Conservation (phyloP, 2,888 invertebrate species). For the Drosophila demipolita region DNA sequence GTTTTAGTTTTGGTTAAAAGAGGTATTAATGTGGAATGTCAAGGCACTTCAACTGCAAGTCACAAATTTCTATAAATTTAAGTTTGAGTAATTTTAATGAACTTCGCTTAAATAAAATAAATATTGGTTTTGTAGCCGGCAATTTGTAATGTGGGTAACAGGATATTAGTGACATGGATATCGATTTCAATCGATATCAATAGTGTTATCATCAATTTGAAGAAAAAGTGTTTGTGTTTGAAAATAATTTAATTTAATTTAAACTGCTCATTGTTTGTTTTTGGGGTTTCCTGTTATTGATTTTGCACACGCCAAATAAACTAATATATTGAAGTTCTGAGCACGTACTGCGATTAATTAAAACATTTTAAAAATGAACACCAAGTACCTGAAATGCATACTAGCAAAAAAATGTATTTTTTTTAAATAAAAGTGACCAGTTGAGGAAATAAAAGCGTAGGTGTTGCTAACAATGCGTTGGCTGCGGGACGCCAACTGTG, state of each 20-base stretch:
- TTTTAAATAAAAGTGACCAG: not conserved
- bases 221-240: too few species aligned
- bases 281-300: too few species aligned
- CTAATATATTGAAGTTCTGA: not conserved
- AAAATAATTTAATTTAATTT: not conserved
- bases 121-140: not conserved
- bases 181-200: not conserved
- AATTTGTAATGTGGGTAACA: not conserved
- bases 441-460: not conserved
- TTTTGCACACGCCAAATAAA: too few species aligned
- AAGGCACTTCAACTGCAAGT: not conserved
- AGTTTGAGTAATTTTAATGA: too few species aligned
- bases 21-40: not conserved
- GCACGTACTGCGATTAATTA: slow-evolving; percentile 11
- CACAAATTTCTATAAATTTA: not conserved
- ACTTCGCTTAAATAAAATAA: not conserved
- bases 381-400: not conserved
- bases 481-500: slow-evolving; percentile 22
- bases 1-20: not conserved
- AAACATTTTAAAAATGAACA: not conserved
- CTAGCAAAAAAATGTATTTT: slow-evolving; percentile 1
- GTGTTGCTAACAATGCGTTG: slow-evolving; percentile 6
- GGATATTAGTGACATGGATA: not conserved
- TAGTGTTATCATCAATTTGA: not conserved
- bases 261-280: too few species aligned